phyloP scores from a whole-genome alignment of 2,113 vertebrate species.

The Apteryx owenii region DNA sequence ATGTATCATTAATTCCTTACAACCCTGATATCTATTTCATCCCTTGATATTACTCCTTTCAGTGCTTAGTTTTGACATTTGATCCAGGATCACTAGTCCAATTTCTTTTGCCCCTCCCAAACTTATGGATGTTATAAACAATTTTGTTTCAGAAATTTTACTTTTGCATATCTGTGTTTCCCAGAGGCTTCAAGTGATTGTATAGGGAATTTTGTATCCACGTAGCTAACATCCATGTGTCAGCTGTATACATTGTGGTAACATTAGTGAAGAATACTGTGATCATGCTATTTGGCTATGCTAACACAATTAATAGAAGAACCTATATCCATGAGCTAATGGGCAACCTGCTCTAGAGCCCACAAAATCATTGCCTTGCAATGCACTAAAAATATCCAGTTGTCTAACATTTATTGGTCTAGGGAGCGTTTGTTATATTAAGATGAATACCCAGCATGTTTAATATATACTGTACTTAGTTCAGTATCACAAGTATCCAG shows the following conservation, averaged over 20 bases:
- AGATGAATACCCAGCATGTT: background rate
- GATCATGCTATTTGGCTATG: background rate
- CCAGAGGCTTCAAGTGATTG: background rate
- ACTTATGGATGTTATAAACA: background rate
- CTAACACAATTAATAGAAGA: background rate
- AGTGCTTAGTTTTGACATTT: background rate
- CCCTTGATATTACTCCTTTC: background rate
- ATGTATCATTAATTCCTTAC: constrained; percentile 24
- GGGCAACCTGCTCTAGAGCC: background rate
- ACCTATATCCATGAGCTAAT: background rate
- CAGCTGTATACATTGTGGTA: background rate
- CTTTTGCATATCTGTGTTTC: background rate
- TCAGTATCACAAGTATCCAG: background rate
- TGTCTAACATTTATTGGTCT: background rate
- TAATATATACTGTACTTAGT: background rate
- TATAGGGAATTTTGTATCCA: background rate
- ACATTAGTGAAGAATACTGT: background rate
- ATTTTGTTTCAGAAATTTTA: background rate
- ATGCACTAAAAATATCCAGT: background rate
- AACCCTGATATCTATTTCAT: background rate
- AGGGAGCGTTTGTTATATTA: background rate
- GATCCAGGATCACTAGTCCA: background rate
- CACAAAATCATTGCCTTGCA: background rate
- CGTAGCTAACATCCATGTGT: background rate
- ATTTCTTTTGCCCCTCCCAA: background rate